A percentile compares a stretch with the other conserved stretches of the same genome.
Conservation (phyloP, 2,113 vertebrate genomes). For the Desmodus rotundus region DNA sequence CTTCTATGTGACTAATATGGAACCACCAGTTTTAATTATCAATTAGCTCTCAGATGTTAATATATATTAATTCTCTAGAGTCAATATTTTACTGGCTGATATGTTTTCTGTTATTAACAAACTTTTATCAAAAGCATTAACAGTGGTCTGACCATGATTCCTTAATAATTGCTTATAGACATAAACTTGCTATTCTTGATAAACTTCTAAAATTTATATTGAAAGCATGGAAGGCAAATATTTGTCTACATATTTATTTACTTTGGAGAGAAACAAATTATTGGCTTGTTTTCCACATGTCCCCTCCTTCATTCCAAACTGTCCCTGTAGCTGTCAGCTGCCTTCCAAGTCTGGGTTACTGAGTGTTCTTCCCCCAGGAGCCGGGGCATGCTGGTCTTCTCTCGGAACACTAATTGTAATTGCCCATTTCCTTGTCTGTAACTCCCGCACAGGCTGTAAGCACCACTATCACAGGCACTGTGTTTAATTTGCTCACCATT, state of each 20-base stretch:
- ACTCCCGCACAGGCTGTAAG: background rate
- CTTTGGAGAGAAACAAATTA: background rate
- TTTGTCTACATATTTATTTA: conserved; percentile 1
- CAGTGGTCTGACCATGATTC: background rate
- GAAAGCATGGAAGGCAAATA: background rate
- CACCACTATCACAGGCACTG: background rate
- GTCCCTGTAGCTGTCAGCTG: background rate
- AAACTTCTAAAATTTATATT: background rate
- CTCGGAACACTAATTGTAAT: background rate
- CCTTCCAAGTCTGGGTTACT: background rate
- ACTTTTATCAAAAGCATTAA: background rate
- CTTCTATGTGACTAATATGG: background rate
- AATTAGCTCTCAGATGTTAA: background rate
- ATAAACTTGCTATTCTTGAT: background rate
- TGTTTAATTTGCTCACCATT: background rate
- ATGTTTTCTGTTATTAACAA: background rate
- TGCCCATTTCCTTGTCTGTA: background rate
- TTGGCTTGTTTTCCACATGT: background rate
- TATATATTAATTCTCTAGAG: background rate
- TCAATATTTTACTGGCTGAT: background rate
- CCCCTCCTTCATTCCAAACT: background rate
- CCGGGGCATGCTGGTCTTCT: too few relatives aligned
- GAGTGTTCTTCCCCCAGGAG: background rate
- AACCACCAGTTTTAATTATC: background rate
- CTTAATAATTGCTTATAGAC: background rate